phyloP scores from a whole-genome alignment of 1,140 invertebrate species.

The Cephus cinctus region DNA sequence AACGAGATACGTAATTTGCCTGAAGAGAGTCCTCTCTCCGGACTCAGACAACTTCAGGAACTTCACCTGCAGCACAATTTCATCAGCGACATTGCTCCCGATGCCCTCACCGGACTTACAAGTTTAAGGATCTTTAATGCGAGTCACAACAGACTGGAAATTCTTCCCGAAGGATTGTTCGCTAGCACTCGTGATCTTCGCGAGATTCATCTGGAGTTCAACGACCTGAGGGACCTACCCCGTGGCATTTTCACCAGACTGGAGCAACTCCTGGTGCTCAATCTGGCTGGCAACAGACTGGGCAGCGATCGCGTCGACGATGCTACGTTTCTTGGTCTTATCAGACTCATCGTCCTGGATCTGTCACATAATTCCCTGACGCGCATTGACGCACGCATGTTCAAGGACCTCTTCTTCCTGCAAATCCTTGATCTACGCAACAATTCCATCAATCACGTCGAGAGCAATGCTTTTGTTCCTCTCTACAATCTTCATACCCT shows the following conservation, averaged over 20 bases:
- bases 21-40: slow-evolving; percentile 70
- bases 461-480: slow-evolving; percentile 82
- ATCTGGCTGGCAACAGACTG: slow-evolving; percentile 84
- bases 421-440: slow-evolving; percentile 85
- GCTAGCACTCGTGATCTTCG: slow-evolving; percentile 72
- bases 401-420: slow-evolving; percentile 83
- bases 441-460: slow-evolving; percentile 83
- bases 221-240: slow-evolving; percentile 76
- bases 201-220: slow-evolving; percentile 82
- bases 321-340: slow-evolving; percentile 80
- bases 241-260: slow-evolving; percentile 80
- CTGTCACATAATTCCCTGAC: slow-evolving; percentile 82
- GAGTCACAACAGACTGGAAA: slow-evolving; percentile 77
- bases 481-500: slow-evolving; percentile 85
- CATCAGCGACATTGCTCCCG: slow-evolving; percentile 75
- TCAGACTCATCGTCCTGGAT: slow-evolving; percentile 80
- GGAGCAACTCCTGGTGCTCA: slow-evolving; percentile 79
- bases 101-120: slow-evolving; percentile 72
- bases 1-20: slow-evolving; percentile 73
- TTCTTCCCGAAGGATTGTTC: slow-evolving; percentile 77
- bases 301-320: slow-evolving; percentile 79
- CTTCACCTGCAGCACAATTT: slow-evolving; percentile 80
- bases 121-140: slow-evolving; percentile 79
- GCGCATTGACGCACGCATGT: slow-evolving; percentile 78
- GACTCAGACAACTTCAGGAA: slow-evolving; percentile 72